phyloP scores from a whole-genome alignment of 2,113 vertebrate species.

The Melanerpes formicivorus region DNA sequence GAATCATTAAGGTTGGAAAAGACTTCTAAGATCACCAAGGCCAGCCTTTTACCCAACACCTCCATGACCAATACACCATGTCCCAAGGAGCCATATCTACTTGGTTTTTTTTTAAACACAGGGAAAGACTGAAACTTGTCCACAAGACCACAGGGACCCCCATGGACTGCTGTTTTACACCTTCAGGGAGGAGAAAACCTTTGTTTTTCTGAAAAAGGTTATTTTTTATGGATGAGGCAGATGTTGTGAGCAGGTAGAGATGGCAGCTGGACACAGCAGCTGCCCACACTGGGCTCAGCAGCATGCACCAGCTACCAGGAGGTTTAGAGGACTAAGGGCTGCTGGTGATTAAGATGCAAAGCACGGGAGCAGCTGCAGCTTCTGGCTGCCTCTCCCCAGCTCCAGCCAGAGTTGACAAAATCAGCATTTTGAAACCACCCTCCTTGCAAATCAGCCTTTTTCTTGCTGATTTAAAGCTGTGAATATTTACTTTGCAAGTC shows the following conservation, averaged over 20 bases:
- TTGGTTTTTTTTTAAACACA: too few relatives aligned
- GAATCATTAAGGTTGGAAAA: too few relatives aligned
- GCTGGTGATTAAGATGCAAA: rapidly evolving
- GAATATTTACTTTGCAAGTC: neutral
- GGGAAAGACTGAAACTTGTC: neutral
- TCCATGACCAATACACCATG: too few relatives aligned
- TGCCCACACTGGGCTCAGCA: neutral
- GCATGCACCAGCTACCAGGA: neutral
- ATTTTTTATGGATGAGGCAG: rapidly evolving
- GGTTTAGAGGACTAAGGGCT: neutral
- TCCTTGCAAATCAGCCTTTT: neutral
- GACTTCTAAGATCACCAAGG: too few relatives aligned
- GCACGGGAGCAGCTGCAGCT: neutral
- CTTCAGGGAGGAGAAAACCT: neutral
- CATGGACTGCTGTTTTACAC: rapidly evolving
- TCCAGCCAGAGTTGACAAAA: neutral
- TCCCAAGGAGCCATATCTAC: too few relatives aligned
- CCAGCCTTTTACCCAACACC: too few relatives aligned
- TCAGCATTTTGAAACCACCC: neutral
- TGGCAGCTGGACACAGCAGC: neutral
- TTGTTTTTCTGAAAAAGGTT: neutral
- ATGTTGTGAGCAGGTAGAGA: rapidly evolving
- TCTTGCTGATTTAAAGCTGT: neutral
- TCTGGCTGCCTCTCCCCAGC: neutral
- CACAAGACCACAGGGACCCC: neutral